Conservation (phyloP, 2,888 invertebrate species). For the Chymomyza caudatula region DNA sequence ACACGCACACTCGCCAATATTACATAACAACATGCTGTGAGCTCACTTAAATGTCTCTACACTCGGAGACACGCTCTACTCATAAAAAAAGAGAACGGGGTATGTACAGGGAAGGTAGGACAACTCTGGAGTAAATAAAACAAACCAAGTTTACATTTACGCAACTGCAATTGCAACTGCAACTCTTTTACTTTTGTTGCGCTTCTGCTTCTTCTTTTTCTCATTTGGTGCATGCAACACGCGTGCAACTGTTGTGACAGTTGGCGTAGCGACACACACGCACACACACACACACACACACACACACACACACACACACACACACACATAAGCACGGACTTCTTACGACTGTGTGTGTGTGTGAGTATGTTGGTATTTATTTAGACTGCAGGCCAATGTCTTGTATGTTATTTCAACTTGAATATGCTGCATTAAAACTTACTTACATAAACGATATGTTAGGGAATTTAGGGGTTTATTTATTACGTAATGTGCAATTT, state of each 20-base stretch:
- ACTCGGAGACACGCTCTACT: constrained; percentile 15
- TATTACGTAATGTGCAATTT: no score
- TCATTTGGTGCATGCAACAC: not conserved
- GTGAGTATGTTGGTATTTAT: not conserved
- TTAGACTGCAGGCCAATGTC: not conserved
- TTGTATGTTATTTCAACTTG: not conserved
- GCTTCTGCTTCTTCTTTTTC: not conserved
- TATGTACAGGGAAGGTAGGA: constrained; percentile 1
- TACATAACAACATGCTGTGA: constrained; percentile 7
- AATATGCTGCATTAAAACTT: not conserved
- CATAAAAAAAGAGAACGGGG: constrained; percentile 49
- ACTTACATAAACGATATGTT: constrained; percentile 3
- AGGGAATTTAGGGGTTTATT: no score
- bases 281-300: not conserved
- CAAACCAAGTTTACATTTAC: constrained; percentile 54
- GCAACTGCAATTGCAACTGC: constrained; percentile 30
- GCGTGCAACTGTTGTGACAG: not conserved
- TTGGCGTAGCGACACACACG: not conserved
- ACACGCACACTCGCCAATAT: not conserved
- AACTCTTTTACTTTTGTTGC: constrained; percentile 4
- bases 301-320: not conserved
- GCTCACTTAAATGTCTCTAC: constrained; percentile 44
- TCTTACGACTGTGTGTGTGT: not conserved
- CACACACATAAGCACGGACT: not conserved
- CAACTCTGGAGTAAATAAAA: constrained; percentile 49